Evolutionary conservation across 2,113 vertebrate species (phyloP), one percentile per base, ranked within the genome.

Genomic region (Psophia crepitans): DNA sequence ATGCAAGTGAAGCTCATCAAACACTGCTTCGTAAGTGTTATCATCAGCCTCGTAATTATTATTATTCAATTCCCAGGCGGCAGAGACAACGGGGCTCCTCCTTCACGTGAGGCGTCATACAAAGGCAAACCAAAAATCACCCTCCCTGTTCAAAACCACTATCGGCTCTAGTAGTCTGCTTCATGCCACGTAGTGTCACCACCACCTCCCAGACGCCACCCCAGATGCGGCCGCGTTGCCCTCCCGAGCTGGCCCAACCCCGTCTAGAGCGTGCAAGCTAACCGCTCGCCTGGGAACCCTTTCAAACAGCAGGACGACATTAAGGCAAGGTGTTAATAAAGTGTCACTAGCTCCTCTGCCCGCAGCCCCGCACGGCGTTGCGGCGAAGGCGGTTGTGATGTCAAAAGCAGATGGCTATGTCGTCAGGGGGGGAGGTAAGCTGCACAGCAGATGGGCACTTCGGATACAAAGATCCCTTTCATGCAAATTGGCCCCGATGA

Each of bases 361-460:
- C 3, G 1, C 58, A 35, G 70, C 69, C 74, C 82, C 3, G 1
- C 8, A 15, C 63, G 79, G 75, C 12, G 8, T 26, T 4, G 75
- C 0, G 15, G 75, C 2, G 16, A 65, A 44, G 90, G 30, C 0
- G 48, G 73, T 23, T 65, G 87, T 93, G 92, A 95, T 95, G 96
- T 95, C 97, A 95, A 49, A 94, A 93, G 94, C 96, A 97, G 96
- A 92, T 91, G 92, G 95, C 14, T 84, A 32, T 91, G 94, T 70
- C 73, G 9, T 95, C 90, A 80, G 90, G 84, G 90, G 90, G 85
- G 75, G 71, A 86, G 83, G 84, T 78, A 63, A 84, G 92, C 95
- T 69, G 86, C 57, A 12, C 64, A 92, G 90, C 96, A 97, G 95
- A 97, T 97, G 97, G 97, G 91, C 90, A 95, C 86, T 96, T 75